phyloP scores from a whole-genome alignment of 2,888 invertebrate species.

The Nycteola revayana region DNA sequence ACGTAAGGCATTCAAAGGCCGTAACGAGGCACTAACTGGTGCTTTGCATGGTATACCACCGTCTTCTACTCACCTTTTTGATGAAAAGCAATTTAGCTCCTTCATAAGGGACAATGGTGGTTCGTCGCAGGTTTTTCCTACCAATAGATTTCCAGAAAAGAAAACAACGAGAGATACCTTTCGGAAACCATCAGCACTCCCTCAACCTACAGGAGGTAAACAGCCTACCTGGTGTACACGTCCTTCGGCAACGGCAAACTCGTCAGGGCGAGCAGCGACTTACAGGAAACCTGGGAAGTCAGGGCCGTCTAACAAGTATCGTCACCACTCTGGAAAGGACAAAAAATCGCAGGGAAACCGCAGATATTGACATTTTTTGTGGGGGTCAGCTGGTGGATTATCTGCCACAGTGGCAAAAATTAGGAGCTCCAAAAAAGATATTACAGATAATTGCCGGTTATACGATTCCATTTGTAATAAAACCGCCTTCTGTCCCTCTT shows the following conservation, averaged over 20 bases:
- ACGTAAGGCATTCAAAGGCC: constrained; percentile 5
- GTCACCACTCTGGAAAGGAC: too few relatives aligned
- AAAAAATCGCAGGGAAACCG: constrained; percentile 2
- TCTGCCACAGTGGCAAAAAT: too few relatives aligned
- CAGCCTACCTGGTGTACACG: neutral
- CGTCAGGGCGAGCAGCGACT: too few relatives aligned
- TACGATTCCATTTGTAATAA: too few relatives aligned
- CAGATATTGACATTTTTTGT: constrained; percentile 7
- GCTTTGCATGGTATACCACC: constrained; percentile 4
- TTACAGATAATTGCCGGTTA: too few relatives aligned
- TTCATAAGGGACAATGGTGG: constrained; percentile 6
- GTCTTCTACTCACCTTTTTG: constrained; percentile 2
- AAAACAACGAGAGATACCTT: neutral
- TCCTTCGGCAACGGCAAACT: neutral
- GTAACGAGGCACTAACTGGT: neutral
- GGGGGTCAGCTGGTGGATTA: constrained; percentile 9
- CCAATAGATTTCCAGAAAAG: constrained; percentile 4
- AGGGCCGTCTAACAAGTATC: too few relatives aligned
- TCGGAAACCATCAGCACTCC: constrained; percentile 1
- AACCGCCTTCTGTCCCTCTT: constrained; percentile 7
- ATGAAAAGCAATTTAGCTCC: neutral
- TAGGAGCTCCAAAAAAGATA: too few relatives aligned
- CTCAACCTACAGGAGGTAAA: constrained; percentile 5
- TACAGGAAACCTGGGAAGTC: too few relatives aligned
- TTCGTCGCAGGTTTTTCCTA: constrained; percentile 4